Base-by-base conservation (phyloP, 2,113 vertebrate genomes). In the Lampris megalopsis region DNA sequence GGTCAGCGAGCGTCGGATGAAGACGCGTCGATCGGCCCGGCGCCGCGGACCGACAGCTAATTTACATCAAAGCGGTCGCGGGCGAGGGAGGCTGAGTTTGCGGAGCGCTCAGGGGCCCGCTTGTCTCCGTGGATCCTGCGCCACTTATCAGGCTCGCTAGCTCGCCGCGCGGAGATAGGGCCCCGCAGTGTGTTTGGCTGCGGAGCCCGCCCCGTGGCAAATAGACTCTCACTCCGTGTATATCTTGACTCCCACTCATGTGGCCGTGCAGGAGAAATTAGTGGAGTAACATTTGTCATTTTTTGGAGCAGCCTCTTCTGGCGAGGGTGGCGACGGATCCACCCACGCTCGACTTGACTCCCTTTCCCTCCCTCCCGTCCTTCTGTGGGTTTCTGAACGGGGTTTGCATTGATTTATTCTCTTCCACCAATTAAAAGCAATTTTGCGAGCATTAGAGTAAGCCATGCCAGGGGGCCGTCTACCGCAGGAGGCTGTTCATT, bases 381-480 rank as follows among this genome's bases (percentile, higher is more conserved):
- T 68, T 76, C 38, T 66, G 63, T 70, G 59, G 66, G 64, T 72
- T 63, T 76, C 75, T 63, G 63, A 79, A 89, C 86, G 81, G 79
- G 83, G 66, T 88, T 89, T 86, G 81, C 83, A 89, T 91, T 90
- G 84, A 91, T 92, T 90, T 88, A 84, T 86, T 87, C 81, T 77
- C 77, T 66, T 81, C 69, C 83, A 82, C 84, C 90, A 92, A 92
- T 93, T 93, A 93, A 92, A 91, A 89, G 84, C 89, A 81, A 86
- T 92, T 94, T 89, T 84, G 84, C 82, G 80, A 90, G 87, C 81
- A 87, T 91, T 91, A 88, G 82, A 88, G 77, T 86, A 77, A 90
- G 72, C 80, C 80, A 80, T 73, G 82, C 90, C 57, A 42, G 64
- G 78, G 82, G 88, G 24, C 81, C 38, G 41, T 86, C 86, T 87